phyloP scores from a whole-genome alignment of 2,888 invertebrate genomes.

The Cephus sareptanus region DNA sequence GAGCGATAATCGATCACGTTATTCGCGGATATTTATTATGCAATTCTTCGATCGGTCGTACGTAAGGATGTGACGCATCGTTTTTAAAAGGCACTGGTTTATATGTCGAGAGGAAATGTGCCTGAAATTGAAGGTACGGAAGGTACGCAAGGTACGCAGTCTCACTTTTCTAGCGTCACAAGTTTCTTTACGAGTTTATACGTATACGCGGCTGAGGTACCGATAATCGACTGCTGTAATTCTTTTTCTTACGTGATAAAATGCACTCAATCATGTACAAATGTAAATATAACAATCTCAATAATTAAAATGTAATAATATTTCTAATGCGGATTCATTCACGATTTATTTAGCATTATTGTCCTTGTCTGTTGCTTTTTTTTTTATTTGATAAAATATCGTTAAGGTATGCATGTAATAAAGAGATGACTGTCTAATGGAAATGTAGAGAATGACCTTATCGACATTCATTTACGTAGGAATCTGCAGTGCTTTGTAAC shows the following conservation, averaged over 20 bases:
- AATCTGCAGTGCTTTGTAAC: neutral
- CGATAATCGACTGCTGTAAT: constrained; percentile 8
- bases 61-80: neutral
- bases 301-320: constrained; percentile 48
- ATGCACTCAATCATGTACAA: constrained; percentile 54
- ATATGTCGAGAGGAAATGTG: neutral
- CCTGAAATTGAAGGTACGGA: neutral
- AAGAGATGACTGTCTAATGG: neutral
- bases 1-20: neutral
- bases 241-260: constrained; percentile 30
- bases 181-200: neutral
- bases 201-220: neutral
- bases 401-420: neutral
- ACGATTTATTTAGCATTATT: neutral
- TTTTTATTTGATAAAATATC: neutral
- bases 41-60: neutral
- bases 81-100: neutral
- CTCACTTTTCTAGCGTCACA: neutral
- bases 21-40: neutral
- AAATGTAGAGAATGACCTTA: neutral
- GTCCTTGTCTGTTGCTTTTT: neutral
- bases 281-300: constrained; percentile 56
- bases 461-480: neutral
- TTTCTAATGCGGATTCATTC: neutral
- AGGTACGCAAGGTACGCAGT: too few species aligned